Conservation (phyloP, 2,797 vertebrate species). For the Periophthalmus magnuspinnatus region DNA sequence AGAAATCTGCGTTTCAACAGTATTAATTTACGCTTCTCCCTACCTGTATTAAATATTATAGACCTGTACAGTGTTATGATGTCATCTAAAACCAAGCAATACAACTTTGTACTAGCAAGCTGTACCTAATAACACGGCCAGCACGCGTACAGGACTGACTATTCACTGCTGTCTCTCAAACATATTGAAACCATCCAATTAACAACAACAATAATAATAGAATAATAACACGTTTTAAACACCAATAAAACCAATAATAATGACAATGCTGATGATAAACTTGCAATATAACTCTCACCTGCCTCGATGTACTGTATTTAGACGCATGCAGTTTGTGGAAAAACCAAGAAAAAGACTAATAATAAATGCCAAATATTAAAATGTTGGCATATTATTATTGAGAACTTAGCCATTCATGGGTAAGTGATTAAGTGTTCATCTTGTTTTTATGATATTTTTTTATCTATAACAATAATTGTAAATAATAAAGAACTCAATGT, state of each 20-base stretch:
- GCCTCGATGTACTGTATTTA: conserved; percentile 97
- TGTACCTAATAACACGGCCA: not conserved
- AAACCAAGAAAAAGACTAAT: conserved; percentile 83
- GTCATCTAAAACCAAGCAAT: not conserved
- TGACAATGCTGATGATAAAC: conserved; percentile 47
- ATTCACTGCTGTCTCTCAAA: conserved; percentile 71
- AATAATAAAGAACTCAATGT: conserved; percentile 99
- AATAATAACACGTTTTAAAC: conserved; percentile 47
- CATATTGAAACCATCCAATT: conserved; percentile 76
- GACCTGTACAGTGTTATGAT: too few relatives aligned
- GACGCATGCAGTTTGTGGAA: conserved; percentile 97
- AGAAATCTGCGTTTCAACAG: too few relatives aligned
- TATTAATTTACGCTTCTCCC: too few relatives aligned
- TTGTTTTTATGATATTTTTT: conserved; percentile 99
- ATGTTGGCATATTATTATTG: conserved; percentile 79
- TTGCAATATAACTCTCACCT: conserved; percentile 91
- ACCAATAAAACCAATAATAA: conserved; percentile 58
- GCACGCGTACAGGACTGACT: conserved; percentile 41
- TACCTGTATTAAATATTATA: too few relatives aligned
- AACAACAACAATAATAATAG: conserved; percentile 39
- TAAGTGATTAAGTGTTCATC: conserved; percentile 96
- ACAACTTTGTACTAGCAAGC: not conserved
- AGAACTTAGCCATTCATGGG: conserved; percentile 89
- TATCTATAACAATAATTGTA: conserved; percentile 99
- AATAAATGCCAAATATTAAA: conserved; percentile 84